Conservation (phyloP, 2,797 vertebrate species). For the Clarias pachynema region DNA sequence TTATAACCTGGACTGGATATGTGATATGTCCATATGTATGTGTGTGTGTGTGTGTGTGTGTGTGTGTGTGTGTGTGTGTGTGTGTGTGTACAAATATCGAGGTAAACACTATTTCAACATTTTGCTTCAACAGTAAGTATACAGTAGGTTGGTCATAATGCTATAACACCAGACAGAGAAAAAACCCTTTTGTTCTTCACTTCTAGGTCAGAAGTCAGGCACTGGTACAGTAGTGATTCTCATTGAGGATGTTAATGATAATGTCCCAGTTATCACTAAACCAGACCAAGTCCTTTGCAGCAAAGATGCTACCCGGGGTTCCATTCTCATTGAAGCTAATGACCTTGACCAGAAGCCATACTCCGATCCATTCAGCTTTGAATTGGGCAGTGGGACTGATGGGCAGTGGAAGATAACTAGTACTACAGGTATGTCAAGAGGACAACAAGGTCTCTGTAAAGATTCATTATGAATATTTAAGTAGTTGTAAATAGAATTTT, state of each 20-base stretch:
- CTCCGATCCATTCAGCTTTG: constrained; percentile 74
- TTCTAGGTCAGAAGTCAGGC: constrained; percentile 77
- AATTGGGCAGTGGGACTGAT: constrained; percentile 48
- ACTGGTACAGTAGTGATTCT: constrained; percentile 78
- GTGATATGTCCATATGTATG: neutral
- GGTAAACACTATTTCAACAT: neutral
- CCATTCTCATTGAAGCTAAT: constrained; percentile 59
- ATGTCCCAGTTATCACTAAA: constrained; percentile 66
- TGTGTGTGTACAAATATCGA: neutral
- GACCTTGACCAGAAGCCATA: constrained; percentile 74
- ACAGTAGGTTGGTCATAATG: neutral
- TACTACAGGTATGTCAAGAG: constrained; percentile 67
- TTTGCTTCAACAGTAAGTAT: neutral
- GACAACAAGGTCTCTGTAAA: neutral
- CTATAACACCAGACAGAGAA: neutral
- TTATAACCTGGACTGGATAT: neutral
- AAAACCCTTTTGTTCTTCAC: constrained; percentile 15
- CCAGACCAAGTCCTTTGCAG: constrained; percentile 70
- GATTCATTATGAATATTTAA: neutral
- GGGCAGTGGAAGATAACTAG: constrained; percentile 66
- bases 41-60: neutral
- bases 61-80: neutral
- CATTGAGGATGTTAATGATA: constrained; percentile 78
- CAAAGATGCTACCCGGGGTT: constrained; percentile 54
- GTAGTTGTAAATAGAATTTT: neutral